Conservation (phyloP, 2,113 vertebrate genomes). For the Menidia beryllina region DNA sequence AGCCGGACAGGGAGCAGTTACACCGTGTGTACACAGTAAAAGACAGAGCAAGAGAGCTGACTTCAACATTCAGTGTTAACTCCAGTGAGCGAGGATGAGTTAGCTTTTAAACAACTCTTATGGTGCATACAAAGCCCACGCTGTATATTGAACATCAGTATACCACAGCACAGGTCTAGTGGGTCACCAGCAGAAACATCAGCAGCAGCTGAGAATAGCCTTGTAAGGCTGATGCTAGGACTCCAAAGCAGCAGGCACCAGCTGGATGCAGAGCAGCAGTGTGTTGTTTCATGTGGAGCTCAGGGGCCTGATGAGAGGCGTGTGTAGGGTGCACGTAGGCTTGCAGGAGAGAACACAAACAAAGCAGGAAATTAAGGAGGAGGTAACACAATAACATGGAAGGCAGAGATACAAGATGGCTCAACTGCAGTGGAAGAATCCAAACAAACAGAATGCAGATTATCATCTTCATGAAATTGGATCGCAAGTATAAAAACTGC, state of each 20-base stretch:
- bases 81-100: conserved; percentile 59
- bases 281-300: conserved; percentile 63
- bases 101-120: conserved; percentile 72
- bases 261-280: conserved; percentile 47
- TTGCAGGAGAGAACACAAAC: conserved; percentile 39
- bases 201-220: conserved; percentile 74
- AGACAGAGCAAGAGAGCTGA: conserved; percentile 53
- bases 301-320: conserved; percentile 56
- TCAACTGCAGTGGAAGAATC: conserved; percentile 31
- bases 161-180: conserved; percentile 62
- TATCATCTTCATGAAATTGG: conserved; percentile 11
- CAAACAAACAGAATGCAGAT: background rate
- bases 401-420: conserved; percentile 22
- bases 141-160: conserved; percentile 73
- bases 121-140: conserved; percentile 74
- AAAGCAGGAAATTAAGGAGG: conserved; percentile 55
- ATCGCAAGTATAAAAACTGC: background rate
- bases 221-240: conserved; percentile 69
- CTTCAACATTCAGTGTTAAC: conserved; percentile 61
- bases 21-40: conserved; percentile 48
- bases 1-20: conserved; percentile 53
- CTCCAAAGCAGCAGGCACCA: conserved; percentile 57
- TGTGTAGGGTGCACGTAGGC: conserved; percentile 60
- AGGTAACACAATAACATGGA: conserved; percentile 57
- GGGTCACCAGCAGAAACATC: conserved; percentile 69